Evolutionary conservation across 2,888 invertebrate genomes (phyloP).

Genomic region (Scaptomyza caliginosa): DNA sequence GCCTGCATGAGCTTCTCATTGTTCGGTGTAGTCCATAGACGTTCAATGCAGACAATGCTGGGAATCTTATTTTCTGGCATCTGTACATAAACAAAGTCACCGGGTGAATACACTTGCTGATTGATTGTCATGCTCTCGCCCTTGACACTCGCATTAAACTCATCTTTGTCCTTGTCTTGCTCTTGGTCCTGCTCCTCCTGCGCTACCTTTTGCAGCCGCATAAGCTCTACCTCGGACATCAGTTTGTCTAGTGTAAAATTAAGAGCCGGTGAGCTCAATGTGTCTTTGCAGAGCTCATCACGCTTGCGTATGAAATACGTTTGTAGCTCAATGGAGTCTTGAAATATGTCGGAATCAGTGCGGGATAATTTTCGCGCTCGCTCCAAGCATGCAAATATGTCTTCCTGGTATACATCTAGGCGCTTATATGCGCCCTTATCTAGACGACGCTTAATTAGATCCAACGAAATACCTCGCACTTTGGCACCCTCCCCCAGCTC

Average conservation of each 20-base stretch:
- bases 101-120: constrained; percentile 90
- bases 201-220: constrained; percentile 90
- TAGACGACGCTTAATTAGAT: constrained; percentile 95
- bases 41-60: constrained; percentile 93
- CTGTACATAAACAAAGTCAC: constrained; percentile 96
- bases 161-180: constrained; percentile 84
- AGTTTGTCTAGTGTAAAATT: constrained; percentile 91
- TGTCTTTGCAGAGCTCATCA: constrained; percentile 89
- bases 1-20: constrained; percentile 95
- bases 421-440: constrained; percentile 96
- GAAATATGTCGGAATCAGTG: constrained; percentile 97
- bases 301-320: constrained; percentile 93
- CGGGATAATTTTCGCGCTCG: constrained; percentile 93
- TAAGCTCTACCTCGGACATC: constrained; percentile 89
- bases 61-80: constrained; percentile 86
- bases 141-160: constrained; percentile 82
- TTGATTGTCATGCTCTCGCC: constrained; percentile 89
- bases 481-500: constrained; percentile 87
- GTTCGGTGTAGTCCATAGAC: constrained; percentile 93
- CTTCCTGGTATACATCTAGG: constrained; percentile 97
- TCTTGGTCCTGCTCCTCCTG: constrained; percentile 93
- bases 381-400: constrained; percentile 97
- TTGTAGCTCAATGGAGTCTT: constrained; percentile 97
- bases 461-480: constrained; percentile 93
- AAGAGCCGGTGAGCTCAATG: constrained; percentile 94